These are phyloP conservation scores for Acanthopleura granulata DNA, from an alignment of 2,888 invertebrate species.

Conservation along the genomic window DNA sequence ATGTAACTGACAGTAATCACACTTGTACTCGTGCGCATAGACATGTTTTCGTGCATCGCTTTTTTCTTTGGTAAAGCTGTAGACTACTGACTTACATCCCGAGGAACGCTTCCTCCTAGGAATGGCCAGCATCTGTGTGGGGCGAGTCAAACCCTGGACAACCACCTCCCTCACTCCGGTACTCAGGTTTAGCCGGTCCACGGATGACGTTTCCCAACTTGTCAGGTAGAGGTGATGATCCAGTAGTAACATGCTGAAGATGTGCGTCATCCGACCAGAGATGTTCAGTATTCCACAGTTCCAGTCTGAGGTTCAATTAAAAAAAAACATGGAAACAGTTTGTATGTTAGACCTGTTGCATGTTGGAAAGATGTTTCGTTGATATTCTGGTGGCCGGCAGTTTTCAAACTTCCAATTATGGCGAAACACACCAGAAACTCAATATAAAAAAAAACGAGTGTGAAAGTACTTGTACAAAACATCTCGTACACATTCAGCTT, in stretches of 20 bases:
- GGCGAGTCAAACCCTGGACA: not conserved
- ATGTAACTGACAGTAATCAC: too few species aligned
- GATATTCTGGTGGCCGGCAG: too few species aligned
- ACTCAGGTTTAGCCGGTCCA: not conserved
- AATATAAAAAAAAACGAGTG: too few species aligned
- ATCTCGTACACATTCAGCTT: too few species aligned
- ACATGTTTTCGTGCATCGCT: too few species aligned
- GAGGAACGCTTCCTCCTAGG: not conserved
- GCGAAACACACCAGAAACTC: too few species aligned
- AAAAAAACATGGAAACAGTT: not conserved
- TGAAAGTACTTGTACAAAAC: too few species aligned
- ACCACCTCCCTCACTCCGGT: not conserved
- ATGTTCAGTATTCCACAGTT: not conserved
- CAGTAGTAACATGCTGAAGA: conserved; percentile 1
- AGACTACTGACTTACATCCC: not conserved
- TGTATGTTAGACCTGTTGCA: too few species aligned
- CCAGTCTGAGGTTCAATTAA: not conserved
- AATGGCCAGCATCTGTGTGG: not conserved
- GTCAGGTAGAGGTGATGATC: not conserved
- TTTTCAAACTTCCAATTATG: too few species aligned
- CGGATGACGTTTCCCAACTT: not conserved
- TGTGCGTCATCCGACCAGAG: not conserved
- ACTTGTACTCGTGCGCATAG: too few species aligned
- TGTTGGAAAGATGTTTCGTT: too few species aligned
- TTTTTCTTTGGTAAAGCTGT: too few species aligned